Evolutionary conservation across 2,113 vertebrate species (phyloP), one percentile per base, ranked within the genome.

Genomic region (Chloebia gouldiae): DNA sequence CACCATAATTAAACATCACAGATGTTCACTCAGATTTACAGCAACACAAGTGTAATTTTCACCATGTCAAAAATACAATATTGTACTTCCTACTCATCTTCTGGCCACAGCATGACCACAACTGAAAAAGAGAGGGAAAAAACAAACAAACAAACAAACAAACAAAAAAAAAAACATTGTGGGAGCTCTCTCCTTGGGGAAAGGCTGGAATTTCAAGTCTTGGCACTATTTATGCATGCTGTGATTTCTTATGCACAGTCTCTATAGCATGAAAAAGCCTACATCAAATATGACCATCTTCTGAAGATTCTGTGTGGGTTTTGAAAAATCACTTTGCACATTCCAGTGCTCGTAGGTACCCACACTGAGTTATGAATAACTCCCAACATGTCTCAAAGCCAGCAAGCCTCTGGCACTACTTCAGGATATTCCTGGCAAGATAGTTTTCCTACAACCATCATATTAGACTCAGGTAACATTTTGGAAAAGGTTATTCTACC

Each of bases 281-380:
- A 94, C 95, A 95, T 96, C 93, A 96, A 96, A 94, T 97, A 88
- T 84, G 95, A 97, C 86, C 94, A 93, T 59, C 89, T 96, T 96
- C 96, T 87, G 91, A 97, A 97, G 89, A 89, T 92, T 78, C 71
- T 93, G 96, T 89, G 96, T 97, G 95, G 96, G 95, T 96, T 96
- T 96, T 1, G 1, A 92, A 85, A 95, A 96, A 92, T 76, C 86
- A 13, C 86, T 97, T 94, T 91, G 86, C 94, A 89, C 88, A 95
- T 95, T 92, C 78, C 92, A 91, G 49, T 45, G 45, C 83, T 95
- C 45, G 91, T 87, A 95, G 91, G 91, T 95, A 89, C 96, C 95
- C 96, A 95, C 95, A 95, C 77, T 71, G 84, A 95, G 94, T 93
- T 96, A 97, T 95, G 77, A 91, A 96, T 96, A 97, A 95, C 95